Evolutionary conservation across 2,113 vertebrate species (phyloP).

Genomic region (Ginglymostoma cirratum): DNA sequence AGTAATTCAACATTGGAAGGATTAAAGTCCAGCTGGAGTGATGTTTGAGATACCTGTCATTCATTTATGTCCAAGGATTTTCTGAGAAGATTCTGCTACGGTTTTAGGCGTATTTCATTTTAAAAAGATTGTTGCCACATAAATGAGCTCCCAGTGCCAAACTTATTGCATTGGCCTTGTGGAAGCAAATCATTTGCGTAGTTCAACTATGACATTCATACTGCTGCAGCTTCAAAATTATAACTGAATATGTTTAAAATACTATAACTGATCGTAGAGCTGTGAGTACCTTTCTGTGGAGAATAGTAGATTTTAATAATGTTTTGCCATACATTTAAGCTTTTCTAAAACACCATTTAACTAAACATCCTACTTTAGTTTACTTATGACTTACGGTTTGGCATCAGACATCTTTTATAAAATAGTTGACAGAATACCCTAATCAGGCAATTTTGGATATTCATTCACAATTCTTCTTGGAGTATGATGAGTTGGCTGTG

Average conservation of each 20-base stretch:
- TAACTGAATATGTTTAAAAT: neutral
- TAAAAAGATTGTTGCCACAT: neutral
- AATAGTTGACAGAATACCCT: neutral
- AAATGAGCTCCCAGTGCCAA: neutral
- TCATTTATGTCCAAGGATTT: constrained; percentile 20
- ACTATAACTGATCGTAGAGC: neutral
- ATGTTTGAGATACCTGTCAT: neutral
- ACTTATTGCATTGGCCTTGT: neutral
- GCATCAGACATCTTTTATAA: neutral
- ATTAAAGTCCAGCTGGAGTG: constrained; percentile 9
- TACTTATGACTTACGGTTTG: neutral
- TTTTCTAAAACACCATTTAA: neutral
- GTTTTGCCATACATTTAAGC: neutral
- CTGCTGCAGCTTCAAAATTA: neutral
- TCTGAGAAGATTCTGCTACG: neutral
- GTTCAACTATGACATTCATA: neutral
- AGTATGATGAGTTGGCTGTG: neutral
- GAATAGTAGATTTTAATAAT: neutral
- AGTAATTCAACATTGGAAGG: neutral
- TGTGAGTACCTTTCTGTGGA: neutral
- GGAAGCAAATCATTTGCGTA: neutral
- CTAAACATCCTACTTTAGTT: neutral
- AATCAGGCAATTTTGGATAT: neutral
- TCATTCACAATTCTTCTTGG: neutral
- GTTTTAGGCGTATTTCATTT: neutral